Base-by-base conservation (phyloP, 2,797 vertebrate species). In the Galaxias olidus region DNA sequence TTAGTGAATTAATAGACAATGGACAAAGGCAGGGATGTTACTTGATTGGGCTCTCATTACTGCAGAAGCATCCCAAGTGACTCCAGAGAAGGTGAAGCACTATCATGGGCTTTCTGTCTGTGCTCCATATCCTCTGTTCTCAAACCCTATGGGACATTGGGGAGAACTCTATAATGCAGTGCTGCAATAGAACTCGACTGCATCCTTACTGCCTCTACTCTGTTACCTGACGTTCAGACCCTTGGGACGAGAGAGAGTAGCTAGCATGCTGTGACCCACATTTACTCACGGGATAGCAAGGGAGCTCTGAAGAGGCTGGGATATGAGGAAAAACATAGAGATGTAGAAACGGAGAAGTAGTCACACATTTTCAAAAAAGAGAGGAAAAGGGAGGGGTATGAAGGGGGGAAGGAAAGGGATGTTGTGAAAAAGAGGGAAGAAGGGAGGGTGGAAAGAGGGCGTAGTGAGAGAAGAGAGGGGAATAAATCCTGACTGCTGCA, bases 401-500 rank as follows among this genome's bases (percentile, higher is more conserved):
- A 43, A 30, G 49, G 51, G 47, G 9, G 30, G n/a, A 47, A 19
- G 46, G 41, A 61, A 54, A 10, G 45, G 19, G 49, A 45, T 46
- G 43, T 17, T 41, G 44, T 43, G 41, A 52, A 64, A 52, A 49
- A 67, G 20, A 40, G 12, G 10, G 70, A 20, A 17, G 46, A 57
- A 61, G 65, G 50, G 30, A 50, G 68, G 56, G 61, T 9, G 14
- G 63, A 65, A 62, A 9, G 60, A 14, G 51, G 62, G 55, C 47
- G 13, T 10, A 40, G 14, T 46, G 43, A 45, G 41, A 20, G 60
- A 65, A 51, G 47, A 41, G 43, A 40, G 20, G 50, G 68, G 60
- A 62, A 83, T 85, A 82, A 86, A 83, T 89, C 82, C 77, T 70
- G 71, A 59, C 2, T 9, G 73, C 82, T 46, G 51, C 82, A 75